A percentile compares a stretch with the other conserved stretches of the same genome.
These are phyloP conservation scores for Stenotaenia linearis DNA, from an alignment of 2,888 invertebrate genomes.

Conservation along the genomic window DNA sequence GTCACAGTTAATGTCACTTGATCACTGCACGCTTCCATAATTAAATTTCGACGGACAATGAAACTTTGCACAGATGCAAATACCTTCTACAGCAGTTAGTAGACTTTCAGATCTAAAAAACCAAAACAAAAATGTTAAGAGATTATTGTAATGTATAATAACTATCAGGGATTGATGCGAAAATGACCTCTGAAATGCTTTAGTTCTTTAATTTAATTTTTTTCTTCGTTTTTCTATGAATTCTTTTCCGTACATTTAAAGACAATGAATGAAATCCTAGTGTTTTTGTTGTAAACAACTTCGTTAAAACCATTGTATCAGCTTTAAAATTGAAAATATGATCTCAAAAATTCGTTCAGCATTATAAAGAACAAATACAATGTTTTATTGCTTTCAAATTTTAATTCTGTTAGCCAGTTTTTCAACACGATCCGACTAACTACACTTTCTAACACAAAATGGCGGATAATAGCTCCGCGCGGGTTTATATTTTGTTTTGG, in stretches of 20 bases:
- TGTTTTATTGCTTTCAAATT: background rate
- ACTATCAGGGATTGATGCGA: background rate
- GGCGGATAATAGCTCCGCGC: conserved; percentile 33
- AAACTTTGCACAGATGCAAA: too few species aligned
- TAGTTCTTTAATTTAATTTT: background rate
- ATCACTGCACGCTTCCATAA: background rate
- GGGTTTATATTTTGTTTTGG: conserved; percentile 10
- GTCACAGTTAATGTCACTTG: background rate
- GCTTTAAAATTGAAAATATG: background rate
- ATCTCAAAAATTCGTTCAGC: background rate
- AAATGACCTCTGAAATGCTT: background rate
- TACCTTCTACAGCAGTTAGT: too few species aligned
- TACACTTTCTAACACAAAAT: conserved; percentile 2
- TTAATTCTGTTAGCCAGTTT: background rate
- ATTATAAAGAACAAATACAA: background rate
- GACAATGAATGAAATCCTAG: background rate
- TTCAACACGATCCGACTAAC: background rate
- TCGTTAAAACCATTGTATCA: background rate
- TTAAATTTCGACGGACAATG: too few species aligned
- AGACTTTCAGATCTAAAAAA: too few species aligned
- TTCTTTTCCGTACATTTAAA: background rate
- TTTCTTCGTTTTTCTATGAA: background rate
- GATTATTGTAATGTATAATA: too few species aligned
- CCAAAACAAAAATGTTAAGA: background rate
- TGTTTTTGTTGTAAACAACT: background rate